A percentile compares a stretch with the other conserved stretches of the same genome.
These are phyloP conservation scores for Melinaea marsaeus DNA, from an alignment of 2,888 invertebrate genomes.

Conservation along the genomic window DNA sequence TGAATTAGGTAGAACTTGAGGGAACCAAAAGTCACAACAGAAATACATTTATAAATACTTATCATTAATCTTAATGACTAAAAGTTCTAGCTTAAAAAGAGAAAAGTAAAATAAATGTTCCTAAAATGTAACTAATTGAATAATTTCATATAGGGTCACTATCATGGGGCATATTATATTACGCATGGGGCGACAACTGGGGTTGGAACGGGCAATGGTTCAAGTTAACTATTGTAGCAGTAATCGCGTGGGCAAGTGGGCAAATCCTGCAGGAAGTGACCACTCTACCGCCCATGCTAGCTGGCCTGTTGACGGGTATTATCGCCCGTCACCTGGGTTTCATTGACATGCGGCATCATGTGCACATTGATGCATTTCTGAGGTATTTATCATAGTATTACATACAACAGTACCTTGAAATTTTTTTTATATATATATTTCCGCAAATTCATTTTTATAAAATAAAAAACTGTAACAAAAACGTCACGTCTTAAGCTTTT, in stretches of 20 bases:
- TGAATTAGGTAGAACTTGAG: neutral
- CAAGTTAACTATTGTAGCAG: slow-evolving; percentile 46
- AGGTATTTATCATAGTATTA: slow-evolving; percentile 44
- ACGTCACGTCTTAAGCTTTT: too few relatives aligned
- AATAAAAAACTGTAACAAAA: too few relatives aligned
- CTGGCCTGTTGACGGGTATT: slow-evolving; percentile 61
- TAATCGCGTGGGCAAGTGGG: slow-evolving; percentile 57
- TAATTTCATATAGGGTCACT: slow-evolving; percentile 43
- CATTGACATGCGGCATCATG: slow-evolving; percentile 60
- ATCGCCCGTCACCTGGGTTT: slow-evolving; percentile 56
- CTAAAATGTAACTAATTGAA: too few relatives aligned
- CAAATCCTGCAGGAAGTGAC: slow-evolving; percentile 50
- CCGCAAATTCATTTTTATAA: too few relatives aligned
- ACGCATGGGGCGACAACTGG: slow-evolving; percentile 57
- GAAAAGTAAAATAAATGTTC: too few relatives aligned
- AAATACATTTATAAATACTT: neutral
- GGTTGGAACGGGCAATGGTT: slow-evolving; percentile 59
- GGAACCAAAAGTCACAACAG: neutral
- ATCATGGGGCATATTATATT: slow-evolving; percentile 59
- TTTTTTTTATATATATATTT: too few relatives aligned
- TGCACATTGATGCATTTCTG: slow-evolving; percentile 56
- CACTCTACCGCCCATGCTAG: slow-evolving; percentile 58
- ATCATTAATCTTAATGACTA: too few relatives aligned
- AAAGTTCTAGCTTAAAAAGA: too few relatives aligned
- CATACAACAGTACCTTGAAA: neutral